Base-by-base conservation (phyloP, 1,140 invertebrate genomes). In the Nasonia vitripennis region DNA sequence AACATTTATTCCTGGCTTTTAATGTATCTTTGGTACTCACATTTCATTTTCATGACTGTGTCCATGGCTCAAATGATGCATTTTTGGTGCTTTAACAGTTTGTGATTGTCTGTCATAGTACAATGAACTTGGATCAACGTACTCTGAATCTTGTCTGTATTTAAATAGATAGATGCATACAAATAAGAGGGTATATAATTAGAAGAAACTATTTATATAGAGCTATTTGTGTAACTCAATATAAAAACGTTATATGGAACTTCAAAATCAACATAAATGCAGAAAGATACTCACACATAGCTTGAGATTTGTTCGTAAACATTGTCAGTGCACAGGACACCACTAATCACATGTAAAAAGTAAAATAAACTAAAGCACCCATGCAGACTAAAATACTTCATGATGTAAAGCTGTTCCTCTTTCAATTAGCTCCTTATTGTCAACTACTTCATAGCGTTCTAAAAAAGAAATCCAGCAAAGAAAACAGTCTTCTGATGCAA, bases 51-150 rank as follows among this genome's bases (percentile, higher is more conserved):
- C 34, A 31, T 45, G 17, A 48, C 10, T 14, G 17, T 77, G 17
- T 14, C 51, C 6, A 51, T 48, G 1, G 68, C 41, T 68, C 7
- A 31, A 73, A 71, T 23, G 23, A 85, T 80, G 9, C 10, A 17
- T 80, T 37, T 41, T 77, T 37, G 86, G 78, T 85, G 68, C 70
- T n/a, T 87, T 23, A 55, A 80, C 10, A n/a, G 31, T 68, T n/a
- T 81, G 2, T 45, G 31, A 11, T 11, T 74, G 73, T 37, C 85
- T 87, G 55, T 89, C 81, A 75, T 89, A 90, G 83, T 86, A 90
- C 71, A 91, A 88, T 10, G 90, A 90, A 86, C 90, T 84, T 62
- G 90, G 90, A 89, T 91, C 89, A 31, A 91, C 9, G 11, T 87
- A 62, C 14, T 89, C 51, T 12, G 88, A 75, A 7, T 87, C 10